Evolutionary conservation across 2,797 vertebrate genomes (phyloP), one percentile per base, ranked within the genome.

Genomic region (Furcifer pardalis): DNA sequence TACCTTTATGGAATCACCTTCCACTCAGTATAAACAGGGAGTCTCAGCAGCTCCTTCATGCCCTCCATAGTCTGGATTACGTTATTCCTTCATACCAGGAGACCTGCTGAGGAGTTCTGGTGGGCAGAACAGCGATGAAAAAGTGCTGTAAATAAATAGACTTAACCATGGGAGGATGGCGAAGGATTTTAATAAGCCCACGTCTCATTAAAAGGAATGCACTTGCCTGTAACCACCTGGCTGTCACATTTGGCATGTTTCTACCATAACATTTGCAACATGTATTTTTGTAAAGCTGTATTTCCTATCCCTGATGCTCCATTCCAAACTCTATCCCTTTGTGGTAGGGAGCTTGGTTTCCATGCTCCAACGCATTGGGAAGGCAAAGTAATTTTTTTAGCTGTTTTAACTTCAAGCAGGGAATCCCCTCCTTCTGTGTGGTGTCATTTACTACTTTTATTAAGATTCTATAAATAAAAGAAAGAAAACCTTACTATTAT

Each of bases 211-310:
- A 7, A 60, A 6, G 37, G 12, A 49, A 40, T 44, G 60, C 25
- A 27, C 27, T 74, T 79, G 59, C 13, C 56, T 21, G 27, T 78
- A 63, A 63, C 63, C 40, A 13, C n/a, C 27, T 10, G 15, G 6
- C 19, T 59, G 30, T 32, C n/a, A 3, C 27, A 35, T 77, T 46
- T 60, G 35, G 79, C 65, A 71, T 79, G 77, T 86, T 82, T 79
- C 79, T 86, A 37, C 35, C 77, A 52, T 77, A 86, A 77, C 81
- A 46, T 69, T 19, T 63, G 32, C 42, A 82, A 44, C 80, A 82
- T 86, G 74, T 86, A 86, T 86, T 86, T 86, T 86, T 86, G 74
- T 86, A 86, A 82, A 71, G 40, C 27, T 46, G 10, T 15, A n/a
- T 52, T 71, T 77, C 72, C 49, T 81, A 59, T 81, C 44, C 75